Conservation (phyloP, 2,113 vertebrate genomes). For the Brachyistius frenatus region DNA sequence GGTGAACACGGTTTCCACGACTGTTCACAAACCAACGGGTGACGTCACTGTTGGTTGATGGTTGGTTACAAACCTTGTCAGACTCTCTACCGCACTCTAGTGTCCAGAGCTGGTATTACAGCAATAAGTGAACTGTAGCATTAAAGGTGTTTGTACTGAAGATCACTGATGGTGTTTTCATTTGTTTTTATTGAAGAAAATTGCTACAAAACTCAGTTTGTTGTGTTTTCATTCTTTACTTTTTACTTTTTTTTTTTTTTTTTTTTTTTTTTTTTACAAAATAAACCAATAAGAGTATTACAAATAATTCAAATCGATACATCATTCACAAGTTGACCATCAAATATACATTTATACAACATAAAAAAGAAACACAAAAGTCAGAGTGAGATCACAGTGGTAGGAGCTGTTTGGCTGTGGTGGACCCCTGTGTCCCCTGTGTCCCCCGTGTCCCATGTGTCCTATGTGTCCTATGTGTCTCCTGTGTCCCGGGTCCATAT, state of each 20-base stretch:
- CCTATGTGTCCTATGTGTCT: background rate
- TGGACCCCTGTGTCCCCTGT: background rate
- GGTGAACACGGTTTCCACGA: too few species aligned
- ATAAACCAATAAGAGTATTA: conserved; percentile 78
- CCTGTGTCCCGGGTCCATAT: conserved; percentile 21
- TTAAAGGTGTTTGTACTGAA: too few species aligned
- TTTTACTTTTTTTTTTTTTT: conserved; percentile 39
- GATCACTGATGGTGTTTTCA: too few species aligned
- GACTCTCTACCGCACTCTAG: too few species aligned
- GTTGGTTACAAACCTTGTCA: too few species aligned
- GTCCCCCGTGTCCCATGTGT: conserved; percentile 28
- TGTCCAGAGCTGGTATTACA: too few species aligned
- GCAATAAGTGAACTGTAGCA: too few species aligned
- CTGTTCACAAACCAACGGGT: too few species aligned
- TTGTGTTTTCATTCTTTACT: conserved; percentile 19
- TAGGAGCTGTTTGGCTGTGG: conserved; percentile 42
- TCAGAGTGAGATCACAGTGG: conserved; percentile 68
- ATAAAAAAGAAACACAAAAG: conserved; percentile 47
- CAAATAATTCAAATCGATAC: conserved; percentile 72
- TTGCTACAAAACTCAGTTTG: conserved; percentile 4
- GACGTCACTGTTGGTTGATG: too few species aligned
- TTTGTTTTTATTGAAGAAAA: too few species aligned
- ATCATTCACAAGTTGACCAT: conserved; percentile 75
- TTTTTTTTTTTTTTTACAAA: conserved; percentile 65
- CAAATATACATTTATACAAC: conserved; percentile 79